Conservation (phyloP, 2,113 vertebrate genomes). For the Brachyhypopomus gauderio region DNA sequence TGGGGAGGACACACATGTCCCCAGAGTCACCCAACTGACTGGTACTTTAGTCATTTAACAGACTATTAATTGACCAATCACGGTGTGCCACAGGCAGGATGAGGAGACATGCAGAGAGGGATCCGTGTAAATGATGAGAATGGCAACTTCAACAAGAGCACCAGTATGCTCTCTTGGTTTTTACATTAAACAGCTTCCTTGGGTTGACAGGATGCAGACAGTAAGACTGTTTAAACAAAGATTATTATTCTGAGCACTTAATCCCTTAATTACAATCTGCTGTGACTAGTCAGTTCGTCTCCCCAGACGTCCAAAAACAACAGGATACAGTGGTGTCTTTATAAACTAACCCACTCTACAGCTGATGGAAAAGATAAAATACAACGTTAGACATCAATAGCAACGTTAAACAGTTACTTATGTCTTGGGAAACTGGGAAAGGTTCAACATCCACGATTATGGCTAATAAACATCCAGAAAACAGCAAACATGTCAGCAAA, state of each 20-base stretch:
- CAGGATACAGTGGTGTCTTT: conserved; percentile 64
- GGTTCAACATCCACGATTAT: not conserved
- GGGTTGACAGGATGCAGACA: conserved; percentile 63
- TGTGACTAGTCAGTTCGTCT: conserved; percentile 64
- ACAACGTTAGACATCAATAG: conserved; percentile 66
- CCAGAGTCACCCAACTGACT: conserved; percentile 88
- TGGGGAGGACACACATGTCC: conserved; percentile 63
- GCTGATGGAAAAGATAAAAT: conserved; percentile 73
- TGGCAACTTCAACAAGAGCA: conserved; percentile 52
- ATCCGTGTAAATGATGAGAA: conserved; percentile 68
- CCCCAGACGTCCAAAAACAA: conserved; percentile 67
- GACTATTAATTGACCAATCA: conserved; percentile 97
- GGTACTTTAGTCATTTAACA: conserved; percentile 97
- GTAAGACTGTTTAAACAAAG: conserved; percentile 71
- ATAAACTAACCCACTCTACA: conserved; percentile 69
- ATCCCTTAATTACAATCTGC: conserved; percentile 72
- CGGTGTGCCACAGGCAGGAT: conserved; percentile 85
- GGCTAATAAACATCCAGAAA: not conserved
- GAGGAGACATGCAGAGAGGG: conserved; percentile 72
- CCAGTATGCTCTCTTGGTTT: conserved; percentile 55
- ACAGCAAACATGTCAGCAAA: not conserved
- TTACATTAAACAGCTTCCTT: conserved; percentile 57
- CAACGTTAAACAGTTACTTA: conserved; percentile 72
- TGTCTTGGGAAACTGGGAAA: conserved; percentile 45
- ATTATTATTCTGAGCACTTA: conserved; percentile 76